Evolutionary conservation across 2,797 vertebrate genomes (phyloP), one percentile per base, ranked within the genome.

Genomic region (Erithacus rubecula): DNA sequence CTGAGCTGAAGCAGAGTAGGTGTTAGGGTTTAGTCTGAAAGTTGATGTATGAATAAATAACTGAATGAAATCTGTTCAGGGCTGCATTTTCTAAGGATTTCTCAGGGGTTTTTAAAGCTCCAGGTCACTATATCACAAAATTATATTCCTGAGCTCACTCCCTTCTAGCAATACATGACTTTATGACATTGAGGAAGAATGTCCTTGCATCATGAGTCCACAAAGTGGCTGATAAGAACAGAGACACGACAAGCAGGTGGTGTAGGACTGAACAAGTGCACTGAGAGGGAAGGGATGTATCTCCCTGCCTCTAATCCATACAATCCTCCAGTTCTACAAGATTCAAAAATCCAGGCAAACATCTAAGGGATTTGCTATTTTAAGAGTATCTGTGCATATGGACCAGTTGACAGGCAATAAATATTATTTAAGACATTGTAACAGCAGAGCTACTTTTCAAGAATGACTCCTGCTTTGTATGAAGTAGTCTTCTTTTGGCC

Each of bases 171-270:
- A 41, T 22, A 17, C 5, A 30, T 56, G 15, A 1, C 21, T 77
- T 90, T 36, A 36, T 1, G 0, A 23, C 14, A 46, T 84, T 67
- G 64, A 47, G n/a, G 15, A 4, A 72, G n/a, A 92, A 70, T 75
- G 47, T 30, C 12, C 24, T 77, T 55, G 34, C 43, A 69, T 43
- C 77, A 34, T 22, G 21, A 69, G 30, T 21, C 30, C 59, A 49
- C 37, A 52, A 64, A 87, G 46, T 5, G 19, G 8, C 24, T 87
- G 51, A 30, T 29, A 59, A 84, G 36, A 84, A 20, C 41, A 41
- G 21, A 74, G 22, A 37, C 19, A 64, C 0, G 1, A 20, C 6
- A 13, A 15, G 20, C 10, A 36, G 11, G 2, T 14, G 29, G 51
- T 41, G 14, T 12, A 65, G 43, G 26, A 19, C 36, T 83, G 55